A percentile compares a stretch with the other conserved stretches of the same genome.
Evolutionary conservation across 1,140 invertebrate species (phyloP).

Genomic region (Drosophila yakuba): DNA sequence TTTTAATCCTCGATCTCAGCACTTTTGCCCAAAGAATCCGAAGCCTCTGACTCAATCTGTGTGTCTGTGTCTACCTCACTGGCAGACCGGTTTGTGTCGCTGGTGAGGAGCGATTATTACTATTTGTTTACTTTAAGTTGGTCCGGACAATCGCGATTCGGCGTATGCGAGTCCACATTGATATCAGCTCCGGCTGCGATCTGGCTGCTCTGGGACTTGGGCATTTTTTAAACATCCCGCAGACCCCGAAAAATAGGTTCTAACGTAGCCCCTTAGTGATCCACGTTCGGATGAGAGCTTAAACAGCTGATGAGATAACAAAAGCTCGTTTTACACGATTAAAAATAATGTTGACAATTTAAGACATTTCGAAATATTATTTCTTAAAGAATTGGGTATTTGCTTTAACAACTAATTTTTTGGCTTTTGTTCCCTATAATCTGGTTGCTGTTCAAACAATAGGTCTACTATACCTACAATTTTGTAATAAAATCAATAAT

Average conservation of each 20-base stretch:
- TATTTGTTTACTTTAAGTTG: conserved; percentile 38
- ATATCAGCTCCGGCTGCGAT: conserved; percentile 18
- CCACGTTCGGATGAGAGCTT: conserved; percentile 4
- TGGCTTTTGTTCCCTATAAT: no score
- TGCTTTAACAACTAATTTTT: no score
- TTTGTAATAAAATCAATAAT: no score
- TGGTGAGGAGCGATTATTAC: conserved; percentile 11
- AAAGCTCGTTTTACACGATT: conserved; percentile 13
- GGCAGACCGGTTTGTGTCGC: conserved; percentile 12
- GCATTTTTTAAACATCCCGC: conserved; percentile 13
- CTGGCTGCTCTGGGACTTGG: conserved; percentile 10
- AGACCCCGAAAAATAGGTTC: not conserved
- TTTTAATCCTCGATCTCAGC: not conserved
- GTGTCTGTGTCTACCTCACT: conserved; percentile 29
- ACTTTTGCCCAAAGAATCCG: conserved; percentile 2
- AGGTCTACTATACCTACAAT: no score
- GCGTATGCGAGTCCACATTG: conserved; percentile 7
- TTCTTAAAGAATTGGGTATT: no score
- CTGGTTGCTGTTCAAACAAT: no score
- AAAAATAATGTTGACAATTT: not conserved
- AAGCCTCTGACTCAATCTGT: conserved; percentile 42
- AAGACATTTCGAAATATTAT: not conserved
- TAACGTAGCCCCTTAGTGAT: not conserved
- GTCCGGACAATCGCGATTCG: conserved; percentile 16
- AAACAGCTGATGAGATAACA: conserved; percentile 32